Percentiles rank a stretch among this genome's conserved stretches.
Evolutionary conservation across 2,113 vertebrate genomes (phyloP).

Genomic region (Polypterus bichir): DNA sequence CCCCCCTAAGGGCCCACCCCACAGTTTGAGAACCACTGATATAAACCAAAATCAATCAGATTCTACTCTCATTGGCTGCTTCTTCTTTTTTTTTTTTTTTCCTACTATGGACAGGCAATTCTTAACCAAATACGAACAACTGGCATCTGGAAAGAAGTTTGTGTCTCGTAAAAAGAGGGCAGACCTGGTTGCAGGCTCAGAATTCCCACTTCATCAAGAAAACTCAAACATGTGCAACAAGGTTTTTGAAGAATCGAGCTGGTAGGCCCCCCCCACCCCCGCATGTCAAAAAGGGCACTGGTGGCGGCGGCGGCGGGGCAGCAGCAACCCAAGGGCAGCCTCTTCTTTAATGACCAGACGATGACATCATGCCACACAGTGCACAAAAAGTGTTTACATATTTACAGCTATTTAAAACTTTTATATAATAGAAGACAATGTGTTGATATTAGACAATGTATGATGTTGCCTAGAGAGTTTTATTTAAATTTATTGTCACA

Average conservation of each 20-base stretch:
- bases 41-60: too few relatives aligned
- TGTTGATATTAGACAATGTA: slow-evolving; percentile 18
- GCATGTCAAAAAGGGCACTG: neutral
- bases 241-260: slow-evolving; percentile 55
- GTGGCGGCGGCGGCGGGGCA: slow-evolving; percentile 6
- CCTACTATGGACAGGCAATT: slow-evolving; percentile 42
- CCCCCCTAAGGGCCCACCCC: too few relatives aligned
- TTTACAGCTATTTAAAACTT: slow-evolving; percentile 71
- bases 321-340: neutral
- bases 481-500: slow-evolving; percentile 5
- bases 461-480: slow-evolving; percentile 12
- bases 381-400: slow-evolving; percentile 79
- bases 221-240: slow-evolving; percentile 91
- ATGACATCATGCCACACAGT: slow-evolving; percentile 24
- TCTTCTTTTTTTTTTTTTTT: slow-evolving; percentile 1
- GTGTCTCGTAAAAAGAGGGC: slow-evolving; percentile 45
- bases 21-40: too few relatives aligned
- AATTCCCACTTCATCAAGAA: slow-evolving; percentile 88
- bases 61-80: neutral
- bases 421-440: slow-evolving; percentile 27
- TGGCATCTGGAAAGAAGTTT: slow-evolving; percentile 58
- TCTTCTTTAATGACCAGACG: slow-evolving; percentile 10
- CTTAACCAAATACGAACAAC: slow-evolving; percentile 65
- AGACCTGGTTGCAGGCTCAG: slow-evolving; percentile 54
- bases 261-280: slow-evolving; percentile 28